Evolutionary conservation across 2,113 vertebrate genomes (phyloP), one percentile per base, ranked within the genome.

Genomic region (Takifugu bimaculatus): DNA sequence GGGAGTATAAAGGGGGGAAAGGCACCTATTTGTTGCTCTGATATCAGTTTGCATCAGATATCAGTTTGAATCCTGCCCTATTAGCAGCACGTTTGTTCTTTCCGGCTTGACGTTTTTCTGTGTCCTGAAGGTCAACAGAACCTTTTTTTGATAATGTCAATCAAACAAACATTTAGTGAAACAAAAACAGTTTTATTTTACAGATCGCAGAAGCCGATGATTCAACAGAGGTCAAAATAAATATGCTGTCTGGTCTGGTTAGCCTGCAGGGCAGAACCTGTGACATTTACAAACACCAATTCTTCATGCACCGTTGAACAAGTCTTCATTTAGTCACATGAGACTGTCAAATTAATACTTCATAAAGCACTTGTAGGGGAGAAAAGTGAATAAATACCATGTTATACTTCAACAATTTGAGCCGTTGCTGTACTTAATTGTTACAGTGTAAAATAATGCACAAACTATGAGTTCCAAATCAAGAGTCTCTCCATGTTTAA

Each of bases 321-420:
- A 32, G 29, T 32, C 29, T 32, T 2, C n/a, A 47, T 57, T 53
- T 67, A 14, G 50, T 39, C 14, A 57, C 12, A 10, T 50, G 2
- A 32, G 29, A 32, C 27, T 48, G 47, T 13, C 50, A 28, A 80
- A 78, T 69, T 85, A 90, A 87, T 90, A 91, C 85, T 87, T 87
- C 50, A 80, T 60, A 49, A 73, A 65, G 65, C 58, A 66, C 65
- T 64, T 57, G 68, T 52, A 12, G 28, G 13, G 5, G 5, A 54
- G 29, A 28, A 62, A 82, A 45, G 47, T 1, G 77, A 74, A 13
- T 32, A 5, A 80, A 84, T 78, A 78, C 65, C 83, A 57, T 66
- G 75, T 72, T 66, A 54, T 15, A 57, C 68, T 71, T 68, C n/a
- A 54, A 61, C 28, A 29, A 60, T 48, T 57, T 50, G 12, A 29